Base-by-base conservation (phyloP, 2,888 invertebrate species). In the Nectonema munidae region DNA sequence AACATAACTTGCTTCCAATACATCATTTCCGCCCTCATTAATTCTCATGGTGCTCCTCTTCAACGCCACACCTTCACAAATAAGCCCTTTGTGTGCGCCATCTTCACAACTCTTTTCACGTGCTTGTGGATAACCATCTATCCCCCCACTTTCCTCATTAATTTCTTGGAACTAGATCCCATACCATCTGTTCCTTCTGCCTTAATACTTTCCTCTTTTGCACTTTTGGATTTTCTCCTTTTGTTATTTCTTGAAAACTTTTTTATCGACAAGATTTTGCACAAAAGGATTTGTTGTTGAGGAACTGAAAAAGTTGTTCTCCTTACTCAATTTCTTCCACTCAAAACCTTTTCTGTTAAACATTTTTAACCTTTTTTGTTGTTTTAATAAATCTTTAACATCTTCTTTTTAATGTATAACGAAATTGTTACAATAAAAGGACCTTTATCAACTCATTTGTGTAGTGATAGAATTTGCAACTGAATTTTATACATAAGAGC, bases 41-140 rank as follows among this genome's bases (percentile, higher is more conserved):
- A 70, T 50, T 69, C 70, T 4, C 71, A 69, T 50, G 71, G 71
- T 36, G 61, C 64, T 49, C 72, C 72, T 1, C 70, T 67, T 54
- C 57, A 71, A 29, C 62, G 67, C 50, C 63, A 64, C 1, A 61
- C 71, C 48, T 67, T 66, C 48, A 57, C 63, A 9, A 57, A 57
- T 14, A 5, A 9, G 4, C 19, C 6, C 6, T 34, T 34, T 14
- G 14, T 34, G 18, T 18, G 9, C 6, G 35, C 35, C 19, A 6
- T 20, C 48, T 3, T 28, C n/a, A n/a, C n/a, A n/a, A n/a, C n/a
- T n/a, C n/a, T n/a, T n/a, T n/a, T n/a, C n/a, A n/a, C n/a, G n/a
- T n/a, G n/a, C n/a, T n/a, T 48, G 2, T 50, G 47, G 46, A 33
- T 53, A 11, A 49, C 46, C 11, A 42, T 54, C n/a, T 52, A 51